These are phyloP conservation scores for Rhagonycha fulva DNA, from an alignment of 2,888 invertebrate genomes.

Conservation along the genomic window DNA sequence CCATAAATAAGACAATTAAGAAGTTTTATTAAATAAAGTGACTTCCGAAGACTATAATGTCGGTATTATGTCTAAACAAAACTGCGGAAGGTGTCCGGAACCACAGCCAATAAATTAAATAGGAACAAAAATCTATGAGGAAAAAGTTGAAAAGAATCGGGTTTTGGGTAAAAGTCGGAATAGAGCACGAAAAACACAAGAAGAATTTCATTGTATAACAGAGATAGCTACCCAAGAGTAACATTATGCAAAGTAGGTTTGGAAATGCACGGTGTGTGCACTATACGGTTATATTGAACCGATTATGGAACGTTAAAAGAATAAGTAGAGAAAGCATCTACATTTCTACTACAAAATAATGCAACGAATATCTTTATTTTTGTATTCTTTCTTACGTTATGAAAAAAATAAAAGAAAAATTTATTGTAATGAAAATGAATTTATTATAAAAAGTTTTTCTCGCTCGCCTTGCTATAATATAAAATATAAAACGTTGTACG, in stretches of 20 bases:
- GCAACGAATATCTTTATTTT: not conserved
- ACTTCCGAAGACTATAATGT: slow-evolving; percentile 31
- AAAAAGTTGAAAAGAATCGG: slow-evolving; percentile 39
- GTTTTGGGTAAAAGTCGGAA: slow-evolving; percentile 41
- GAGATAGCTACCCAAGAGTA: slow-evolving; percentile 48
- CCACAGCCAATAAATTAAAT: slow-evolving; percentile 40
- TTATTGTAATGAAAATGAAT: not conserved
- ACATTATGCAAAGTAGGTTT: slow-evolving; percentile 50
- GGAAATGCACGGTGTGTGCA: slow-evolving; percentile 35
- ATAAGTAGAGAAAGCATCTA: slow-evolving; percentile 2
- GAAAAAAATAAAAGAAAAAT: not conserved
- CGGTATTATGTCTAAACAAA: slow-evolving; percentile 40
- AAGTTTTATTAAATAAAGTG: slow-evolving; percentile 37
- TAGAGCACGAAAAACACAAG: slow-evolving; percentile 44
- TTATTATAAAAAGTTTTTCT: not conserved
- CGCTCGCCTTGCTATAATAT: not conserved
- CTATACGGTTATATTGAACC: slow-evolving; percentile 33
- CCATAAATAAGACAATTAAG: slow-evolving; percentile 44
- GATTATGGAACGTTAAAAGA: slow-evolving; percentile 30
- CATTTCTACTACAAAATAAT: not conserved
- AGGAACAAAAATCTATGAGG: slow-evolving; percentile 43
- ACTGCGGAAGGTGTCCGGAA: slow-evolving; percentile 44
- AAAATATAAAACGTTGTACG: not conserved
- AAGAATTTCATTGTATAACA: slow-evolving; percentile 48
- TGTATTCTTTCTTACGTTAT: not conserved